phyloP scores from a whole-genome alignment of 2,797 vertebrate species.

The Typhlichthys subterraneus region DNA sequence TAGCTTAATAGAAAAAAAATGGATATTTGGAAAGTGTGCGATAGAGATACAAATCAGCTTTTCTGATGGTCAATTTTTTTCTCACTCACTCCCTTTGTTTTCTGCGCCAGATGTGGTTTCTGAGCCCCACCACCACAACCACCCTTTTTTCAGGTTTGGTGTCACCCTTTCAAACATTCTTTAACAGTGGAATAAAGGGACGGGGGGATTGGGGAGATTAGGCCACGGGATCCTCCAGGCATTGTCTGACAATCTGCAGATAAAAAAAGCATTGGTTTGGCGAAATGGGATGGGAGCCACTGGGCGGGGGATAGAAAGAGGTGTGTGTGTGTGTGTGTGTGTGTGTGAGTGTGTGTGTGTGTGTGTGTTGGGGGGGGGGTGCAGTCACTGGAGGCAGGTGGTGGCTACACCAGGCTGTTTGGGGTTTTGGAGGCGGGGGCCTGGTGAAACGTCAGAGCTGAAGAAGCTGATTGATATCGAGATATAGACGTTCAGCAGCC shows the following conservation, averaged over 20 bases:
- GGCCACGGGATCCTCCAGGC: constrained; percentile 89
- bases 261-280: constrained; percentile 78
- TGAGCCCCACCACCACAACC: constrained; percentile 28
- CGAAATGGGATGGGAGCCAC: constrained; percentile 33
- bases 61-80: constrained; percentile 1
- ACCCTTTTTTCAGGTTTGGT: constrained; percentile 65
- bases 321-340: constrained; percentile 19
- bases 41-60: background rate
- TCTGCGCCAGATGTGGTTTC: constrained; percentile 76
- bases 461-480: too few relatives aligned
- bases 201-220: constrained; percentile 91
- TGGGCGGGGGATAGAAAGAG: constrained; percentile 13
- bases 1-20: background rate
- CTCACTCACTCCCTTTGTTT: background rate
- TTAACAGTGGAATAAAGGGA: constrained; percentile 92
- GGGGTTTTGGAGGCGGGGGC: constrained; percentile 18
- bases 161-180: constrained; percentile 93
- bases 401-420: constrained; percentile 16
- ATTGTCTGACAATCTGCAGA: constrained; percentile 95
- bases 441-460: background rate
- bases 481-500: too few relatives aligned
- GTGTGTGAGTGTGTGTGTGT: background rate
- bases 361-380: constrained; percentile 11
- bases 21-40: too few relatives aligned
- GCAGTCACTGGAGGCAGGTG: constrained; percentile 38